Evolutionary conservation across 1,140 invertebrate genomes (phyloP).

Genomic region (Drosophila lacertosa): DNA sequence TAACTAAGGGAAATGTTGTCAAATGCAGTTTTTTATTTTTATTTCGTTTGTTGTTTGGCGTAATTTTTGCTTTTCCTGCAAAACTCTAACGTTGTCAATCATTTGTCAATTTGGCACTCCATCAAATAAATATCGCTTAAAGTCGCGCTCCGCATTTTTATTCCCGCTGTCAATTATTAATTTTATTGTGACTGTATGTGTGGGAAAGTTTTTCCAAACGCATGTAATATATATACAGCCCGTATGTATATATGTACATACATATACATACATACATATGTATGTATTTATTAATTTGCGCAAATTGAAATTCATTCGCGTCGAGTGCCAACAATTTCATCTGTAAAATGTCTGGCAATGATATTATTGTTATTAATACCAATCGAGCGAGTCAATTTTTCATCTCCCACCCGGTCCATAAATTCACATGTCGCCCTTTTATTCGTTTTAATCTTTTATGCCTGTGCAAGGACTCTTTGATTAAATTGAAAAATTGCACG

Average conservation of each 20-base stretch:
- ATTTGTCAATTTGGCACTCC: conserved; percentile 75
- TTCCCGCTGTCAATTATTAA: conserved; percentile 17
- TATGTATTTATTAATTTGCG: conserved; percentile 41
- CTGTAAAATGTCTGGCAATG: conserved; percentile 55
- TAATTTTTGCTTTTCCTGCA: conserved; percentile 29
- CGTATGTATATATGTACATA: conserved; percentile 11
- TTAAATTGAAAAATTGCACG: conserved; percentile 69
- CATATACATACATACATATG: conserved; percentile 2
- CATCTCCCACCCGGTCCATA: conserved; percentile 25
- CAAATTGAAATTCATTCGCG: conserved; percentile 69
- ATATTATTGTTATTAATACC: conserved; percentile 62
- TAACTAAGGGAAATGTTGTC: conserved; percentile 5
- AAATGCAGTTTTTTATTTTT: conserved; percentile 25
- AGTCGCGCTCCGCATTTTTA: conserved; percentile 4
- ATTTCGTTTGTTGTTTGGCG: conserved; percentile 2
- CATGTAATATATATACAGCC: conserved; percentile 23
- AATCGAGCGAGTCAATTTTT: conserved; percentile 47
- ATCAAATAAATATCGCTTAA: conserved; percentile 52
- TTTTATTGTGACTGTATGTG: conserved; percentile 19
- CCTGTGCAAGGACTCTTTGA: conserved; percentile 40
- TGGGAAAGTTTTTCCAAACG: conserved; percentile 18
- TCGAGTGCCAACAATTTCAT: conserved; percentile 58
- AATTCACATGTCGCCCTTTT: conserved; percentile 29
- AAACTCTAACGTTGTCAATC: conserved; percentile 68
- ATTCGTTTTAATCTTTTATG: background rate